phyloP scores from a whole-genome alignment of 2,888 invertebrate genomes.

The Panzeria rudis region DNA sequence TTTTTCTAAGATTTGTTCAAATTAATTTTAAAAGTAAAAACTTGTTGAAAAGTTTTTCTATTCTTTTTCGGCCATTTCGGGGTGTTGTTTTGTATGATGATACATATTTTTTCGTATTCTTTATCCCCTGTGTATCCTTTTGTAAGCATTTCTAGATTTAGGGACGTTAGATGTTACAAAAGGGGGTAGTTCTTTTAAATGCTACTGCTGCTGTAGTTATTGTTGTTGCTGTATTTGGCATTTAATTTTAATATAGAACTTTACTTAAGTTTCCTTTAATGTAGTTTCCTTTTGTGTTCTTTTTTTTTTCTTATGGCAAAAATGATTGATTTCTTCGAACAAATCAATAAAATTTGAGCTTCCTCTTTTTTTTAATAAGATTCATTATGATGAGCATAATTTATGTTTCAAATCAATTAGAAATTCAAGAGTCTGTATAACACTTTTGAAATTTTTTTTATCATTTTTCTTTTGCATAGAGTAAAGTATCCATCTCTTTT shows the following conservation, averaged over 20 bases:
- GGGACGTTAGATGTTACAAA: constrained; percentile 40
- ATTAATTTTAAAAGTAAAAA: constrained; percentile 35
- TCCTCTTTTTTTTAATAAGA: background rate
- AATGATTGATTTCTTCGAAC: constrained; percentile 12
- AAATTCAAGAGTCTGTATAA: constrained; percentile 51
- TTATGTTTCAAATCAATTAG: background rate
- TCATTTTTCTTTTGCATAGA: background rate
- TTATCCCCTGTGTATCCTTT: constrained; percentile 34
- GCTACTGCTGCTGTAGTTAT: constrained; percentile 12
- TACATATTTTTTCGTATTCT: constrained; percentile 44
- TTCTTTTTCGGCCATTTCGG: constrained; percentile 46
- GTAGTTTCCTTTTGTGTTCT: background rate
- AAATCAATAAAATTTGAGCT: background rate
- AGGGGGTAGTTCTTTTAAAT: constrained; percentile 46
- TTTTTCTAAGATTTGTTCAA: background rate
- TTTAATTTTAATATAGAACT: constrained; percentile 29
- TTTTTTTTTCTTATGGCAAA: background rate
- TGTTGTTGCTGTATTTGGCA: constrained; percentile 16
- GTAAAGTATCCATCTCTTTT: constrained; percentile 72
- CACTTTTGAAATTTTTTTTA: constrained; percentile 22
- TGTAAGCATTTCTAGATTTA: constrained; percentile 55
- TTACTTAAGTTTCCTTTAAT: constrained; percentile 34
- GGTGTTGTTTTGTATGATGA: constrained; percentile 63
- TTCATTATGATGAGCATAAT: background rate
- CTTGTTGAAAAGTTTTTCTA: constrained; percentile 48